Evolutionary conservation across 2,797 vertebrate species (phyloP), one percentile per base, ranked within the genome.

Genomic region (Chiroxiphia lanceolata): DNA sequence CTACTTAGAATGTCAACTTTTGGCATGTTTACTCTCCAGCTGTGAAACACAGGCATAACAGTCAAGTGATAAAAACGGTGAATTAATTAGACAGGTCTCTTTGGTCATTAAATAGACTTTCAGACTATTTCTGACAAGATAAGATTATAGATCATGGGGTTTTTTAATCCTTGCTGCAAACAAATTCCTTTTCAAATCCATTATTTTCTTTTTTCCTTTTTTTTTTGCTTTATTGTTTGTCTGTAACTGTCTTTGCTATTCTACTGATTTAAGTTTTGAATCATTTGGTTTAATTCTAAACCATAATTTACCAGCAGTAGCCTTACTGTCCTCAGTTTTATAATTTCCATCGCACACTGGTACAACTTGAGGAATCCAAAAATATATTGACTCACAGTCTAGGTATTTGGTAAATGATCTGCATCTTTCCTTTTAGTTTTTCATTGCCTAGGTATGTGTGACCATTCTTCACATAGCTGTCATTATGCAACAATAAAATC

Each of bases 311-410:
- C 84, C 95, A 95, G 97, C 67, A 91, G 90, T 87, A 94, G 68
- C 69, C 38, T 93, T 93, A 26, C 83, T 96, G 70, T 72, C 74
- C 82, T 94, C 92, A 92, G 68, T 93, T 97, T 97, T 96, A 64
- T 92, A 80, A 95, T 97, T 98, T 97, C 94, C 95, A 96, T 80
- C 86, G 88, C 83, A 97, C 80, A 70, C 89, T 97, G 84, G 70
- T 95, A 97, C 94, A 96, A 82, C 84, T 95, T 45, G 76, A 95
- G 79, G 87, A 59, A 48, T 94, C 95, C 90, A 90, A 89, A 95
- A 97, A 88, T 87, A 26, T 12, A 87, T 79, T 98, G 96, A 98
- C 95, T 98, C 98, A 98, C 53, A 96, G 98, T 98, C 97, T 98
- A 96, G 93, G 95, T 96, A 98, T 98, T 97, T 96, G 90, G 83